phyloP scores from a whole-genome alignment of 2,888 invertebrate genomes.

The Disparrhopalites patrizii region DNA sequence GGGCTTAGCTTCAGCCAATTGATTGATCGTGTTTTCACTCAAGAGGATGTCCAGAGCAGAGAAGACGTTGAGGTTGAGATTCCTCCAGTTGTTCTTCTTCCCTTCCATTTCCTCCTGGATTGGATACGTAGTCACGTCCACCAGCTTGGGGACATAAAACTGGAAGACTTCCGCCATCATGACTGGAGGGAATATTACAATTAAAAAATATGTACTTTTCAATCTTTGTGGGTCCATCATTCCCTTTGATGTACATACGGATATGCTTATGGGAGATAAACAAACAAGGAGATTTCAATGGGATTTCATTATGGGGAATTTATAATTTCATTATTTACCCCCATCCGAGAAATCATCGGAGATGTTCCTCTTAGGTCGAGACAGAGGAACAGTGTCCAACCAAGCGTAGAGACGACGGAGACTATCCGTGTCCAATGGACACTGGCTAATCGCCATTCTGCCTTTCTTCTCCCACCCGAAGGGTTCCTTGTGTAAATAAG shows the following conservation, averaged over 20 bases:
- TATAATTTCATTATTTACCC: not conserved
- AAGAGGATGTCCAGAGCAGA: conserved; percentile 37
- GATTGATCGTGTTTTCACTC: conserved; percentile 33
- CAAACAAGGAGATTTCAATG: too few relatives aligned
- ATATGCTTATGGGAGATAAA: too few relatives aligned
- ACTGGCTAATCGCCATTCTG: not conserved
- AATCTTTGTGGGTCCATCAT: too few relatives aligned
- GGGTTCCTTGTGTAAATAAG: too few relatives aligned
- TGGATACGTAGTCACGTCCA: conserved; percentile 74
- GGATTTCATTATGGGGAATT: too few relatives aligned
- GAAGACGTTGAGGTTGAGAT: conserved; percentile 66
- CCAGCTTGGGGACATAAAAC: conserved; percentile 65
- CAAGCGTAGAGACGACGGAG: conserved; percentile 9
- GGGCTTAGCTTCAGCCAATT: conserved; percentile 41
- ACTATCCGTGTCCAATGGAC: conserved; percentile 5
- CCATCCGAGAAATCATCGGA: conserved; percentile 20
- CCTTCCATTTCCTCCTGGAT: conserved; percentile 63
- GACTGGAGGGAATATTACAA: conserved; percentile 55
- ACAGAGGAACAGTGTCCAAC: conserved; percentile 17
- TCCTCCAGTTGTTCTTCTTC: conserved; percentile 73
- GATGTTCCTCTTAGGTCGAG: conserved; percentile 15
- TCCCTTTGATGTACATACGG: too few relatives aligned
- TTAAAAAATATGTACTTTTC: too few relatives aligned
- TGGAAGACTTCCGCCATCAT: conserved; percentile 70
- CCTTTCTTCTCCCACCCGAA: too few relatives aligned